A percentile compares a stretch with the other conserved stretches of the same genome.
These are phyloP conservation scores for Brachionus paranguensis DNA, from an alignment of 1,140 invertebrate genomes.

Conservation along the genomic window DNA sequence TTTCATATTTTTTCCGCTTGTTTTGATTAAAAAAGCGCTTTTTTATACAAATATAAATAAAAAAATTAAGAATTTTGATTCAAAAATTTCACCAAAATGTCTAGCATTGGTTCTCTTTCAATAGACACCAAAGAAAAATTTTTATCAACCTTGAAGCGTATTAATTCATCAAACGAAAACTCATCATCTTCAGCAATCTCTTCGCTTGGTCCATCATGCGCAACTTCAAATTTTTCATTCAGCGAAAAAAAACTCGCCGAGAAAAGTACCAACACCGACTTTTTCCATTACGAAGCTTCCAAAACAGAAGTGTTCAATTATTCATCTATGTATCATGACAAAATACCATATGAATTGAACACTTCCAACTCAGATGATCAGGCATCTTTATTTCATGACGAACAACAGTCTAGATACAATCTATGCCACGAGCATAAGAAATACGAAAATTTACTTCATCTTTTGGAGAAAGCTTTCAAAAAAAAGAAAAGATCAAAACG, in stretches of 20 bases:
- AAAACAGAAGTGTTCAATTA: background rate
- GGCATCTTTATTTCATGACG: background rate
- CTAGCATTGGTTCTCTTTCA: background rate
- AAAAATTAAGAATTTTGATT: background rate
- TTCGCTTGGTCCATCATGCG: background rate
- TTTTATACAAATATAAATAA: background rate
- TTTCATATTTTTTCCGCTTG: background rate
- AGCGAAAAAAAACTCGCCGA: background rate
- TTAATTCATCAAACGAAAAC: background rate
- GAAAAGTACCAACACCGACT: background rate
- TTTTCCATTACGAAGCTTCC: background rate
- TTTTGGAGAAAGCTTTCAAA: background rate
- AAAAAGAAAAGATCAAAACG: background rate
- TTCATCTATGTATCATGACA: background rate
- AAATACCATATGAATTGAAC: background rate
- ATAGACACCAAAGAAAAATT: background rate
- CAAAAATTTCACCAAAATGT: background rate
- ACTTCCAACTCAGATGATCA: background rate
- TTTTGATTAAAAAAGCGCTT: background rate
- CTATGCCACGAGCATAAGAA: background rate
- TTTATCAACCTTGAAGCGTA: background rate
- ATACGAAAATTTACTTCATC: background rate
- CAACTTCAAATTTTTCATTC: background rate
- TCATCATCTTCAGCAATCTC: background rate
- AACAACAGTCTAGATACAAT: background rate